Percentiles rank a stretch among this genome's conserved stretches.
phyloP scores from a whole-genome alignment of 2,113 vertebrate species.

The Marmota flaviventris region DNA sequence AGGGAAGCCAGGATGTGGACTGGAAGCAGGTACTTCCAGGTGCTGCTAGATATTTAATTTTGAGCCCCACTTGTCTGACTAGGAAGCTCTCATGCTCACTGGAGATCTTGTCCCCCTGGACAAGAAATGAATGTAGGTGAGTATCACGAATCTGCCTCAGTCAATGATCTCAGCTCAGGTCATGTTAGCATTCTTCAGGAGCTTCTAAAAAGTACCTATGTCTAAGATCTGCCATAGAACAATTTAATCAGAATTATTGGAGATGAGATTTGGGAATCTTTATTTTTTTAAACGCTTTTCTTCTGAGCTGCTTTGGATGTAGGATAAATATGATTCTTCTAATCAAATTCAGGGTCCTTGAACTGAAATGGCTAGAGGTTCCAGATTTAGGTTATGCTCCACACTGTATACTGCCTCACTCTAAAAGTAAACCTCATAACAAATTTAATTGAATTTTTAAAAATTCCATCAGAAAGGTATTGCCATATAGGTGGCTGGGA shows the following conservation, averaged over 20 bases:
- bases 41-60: neutral
- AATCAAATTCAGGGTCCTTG: neutral
- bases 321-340: neutral
- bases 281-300: slow-evolving; percentile 1
- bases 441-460: neutral
- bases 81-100: neutral
- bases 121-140: neutral
- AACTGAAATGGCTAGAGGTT: neutral
- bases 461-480: neutral
- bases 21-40: neutral
- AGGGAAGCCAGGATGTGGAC: neutral
- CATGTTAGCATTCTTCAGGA: neutral
- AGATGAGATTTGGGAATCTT: neutral
- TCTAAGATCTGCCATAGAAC: neutral
- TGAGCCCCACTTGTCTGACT: neutral
- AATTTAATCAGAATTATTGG: neutral
- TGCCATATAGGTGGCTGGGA: neutral
- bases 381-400: neutral
- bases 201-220: neutral
- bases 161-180: neutral
- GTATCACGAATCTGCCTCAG: neutral
- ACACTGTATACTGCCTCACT: neutral
- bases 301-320: neutral
- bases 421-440: neutral
- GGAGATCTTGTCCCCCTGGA: neutral